phyloP scores from a whole-genome alignment of 1,140 invertebrate species.

The Cydia amplana region DNA sequence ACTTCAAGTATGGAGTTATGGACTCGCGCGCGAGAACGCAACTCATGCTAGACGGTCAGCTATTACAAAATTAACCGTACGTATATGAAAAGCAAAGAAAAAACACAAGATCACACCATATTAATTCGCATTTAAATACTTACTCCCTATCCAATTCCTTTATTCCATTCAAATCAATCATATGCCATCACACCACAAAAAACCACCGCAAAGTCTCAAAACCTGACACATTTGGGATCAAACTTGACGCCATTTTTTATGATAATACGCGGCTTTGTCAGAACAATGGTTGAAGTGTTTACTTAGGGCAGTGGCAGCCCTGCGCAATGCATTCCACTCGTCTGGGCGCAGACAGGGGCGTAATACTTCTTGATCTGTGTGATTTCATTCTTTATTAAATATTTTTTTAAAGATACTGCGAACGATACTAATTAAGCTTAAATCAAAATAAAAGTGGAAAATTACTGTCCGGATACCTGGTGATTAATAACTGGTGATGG shows the following conservation, averaged over 20 bases:
- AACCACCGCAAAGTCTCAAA: neutral
- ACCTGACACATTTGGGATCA: neutral
- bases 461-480: no score
- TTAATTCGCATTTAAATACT: neutral
- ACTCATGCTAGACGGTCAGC: no score
- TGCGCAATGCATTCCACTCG: conserved; percentile 25
- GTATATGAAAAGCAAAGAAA: neutral
- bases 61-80: neutral
- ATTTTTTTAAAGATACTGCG: no score
- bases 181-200: conserved; percentile 1
- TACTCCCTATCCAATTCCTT: neutral
- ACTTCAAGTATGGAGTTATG: no score
- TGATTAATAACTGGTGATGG: no score
- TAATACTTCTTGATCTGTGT: neutral
- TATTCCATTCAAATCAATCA: conserved; percentile 13
- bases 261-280: neutral
- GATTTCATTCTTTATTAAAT: no score
- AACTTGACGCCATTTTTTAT: conserved; percentile 18
- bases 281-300: conserved; percentile 16
- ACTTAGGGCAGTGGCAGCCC: conserved; percentile 20
- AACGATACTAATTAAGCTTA: no score
- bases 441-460: no score
- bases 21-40: no score
- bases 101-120: neutral
- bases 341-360: neutral